These are phyloP conservation scores for Nemotelus pantherinus DNA, from an alignment of 2,888 invertebrate species.

Conservation along the genomic window DNA sequence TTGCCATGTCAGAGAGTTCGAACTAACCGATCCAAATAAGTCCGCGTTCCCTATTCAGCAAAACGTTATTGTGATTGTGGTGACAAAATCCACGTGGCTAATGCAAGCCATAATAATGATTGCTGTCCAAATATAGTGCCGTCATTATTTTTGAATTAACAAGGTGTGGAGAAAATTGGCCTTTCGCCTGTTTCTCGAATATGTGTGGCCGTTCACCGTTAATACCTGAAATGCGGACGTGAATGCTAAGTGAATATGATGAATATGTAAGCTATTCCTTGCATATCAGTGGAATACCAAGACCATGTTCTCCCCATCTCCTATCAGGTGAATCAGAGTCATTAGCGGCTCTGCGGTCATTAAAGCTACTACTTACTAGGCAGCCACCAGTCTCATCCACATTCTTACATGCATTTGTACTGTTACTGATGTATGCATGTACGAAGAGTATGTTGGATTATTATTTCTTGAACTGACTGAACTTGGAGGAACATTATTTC, in stretches of 20 bases:
- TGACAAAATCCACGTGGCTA: conserved; percentile 45
- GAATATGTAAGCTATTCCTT: background rate
- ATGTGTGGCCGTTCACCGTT: background rate
- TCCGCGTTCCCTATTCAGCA: too few relatives aligned
- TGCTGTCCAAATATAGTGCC: conserved; percentile 58
- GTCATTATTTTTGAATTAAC: conserved; percentile 69
- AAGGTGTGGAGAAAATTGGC: conserved; percentile 64
- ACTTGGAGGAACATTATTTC: conserved; percentile 28
- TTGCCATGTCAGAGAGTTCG: too few relatives aligned
- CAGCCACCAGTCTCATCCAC: background rate
- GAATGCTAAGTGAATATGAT: conserved; percentile 23
- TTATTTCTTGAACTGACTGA: conserved; percentile 14
- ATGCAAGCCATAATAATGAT: conserved; percentile 49
- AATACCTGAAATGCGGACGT: conserved; percentile 4
- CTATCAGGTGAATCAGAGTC: conserved; percentile 37
- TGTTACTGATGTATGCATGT: background rate
- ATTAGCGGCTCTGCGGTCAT: conserved; percentile 41
- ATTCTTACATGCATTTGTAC: background rate
- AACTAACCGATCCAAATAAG: too few relatives aligned
- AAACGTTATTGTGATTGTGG: too few relatives aligned
- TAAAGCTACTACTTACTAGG: conserved; percentile 33
- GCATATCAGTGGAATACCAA: background rate
- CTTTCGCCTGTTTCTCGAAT: conserved; percentile 32
- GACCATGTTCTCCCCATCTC: background rate
- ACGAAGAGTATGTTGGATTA: conserved; percentile 1